A percentile compares a stretch with the other conserved stretches of the same genome.
phyloP scores from a whole-genome alignment of 2,888 invertebrate species.

The Tipula unca region DNA sequence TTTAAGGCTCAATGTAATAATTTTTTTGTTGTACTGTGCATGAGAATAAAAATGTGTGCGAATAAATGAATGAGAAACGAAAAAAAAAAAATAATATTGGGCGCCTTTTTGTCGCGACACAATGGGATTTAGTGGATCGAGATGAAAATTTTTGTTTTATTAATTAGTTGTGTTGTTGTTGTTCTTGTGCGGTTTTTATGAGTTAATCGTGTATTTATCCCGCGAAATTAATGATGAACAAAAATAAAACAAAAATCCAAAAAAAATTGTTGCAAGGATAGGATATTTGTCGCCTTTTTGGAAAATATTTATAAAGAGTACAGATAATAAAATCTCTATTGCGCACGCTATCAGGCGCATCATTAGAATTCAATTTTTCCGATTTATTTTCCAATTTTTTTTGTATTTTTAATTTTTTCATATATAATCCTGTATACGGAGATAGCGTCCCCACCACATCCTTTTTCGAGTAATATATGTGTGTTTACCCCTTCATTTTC shows the following conservation, averaged over 20 bases:
- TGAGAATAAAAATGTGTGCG: not conserved
- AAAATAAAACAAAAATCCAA: not conserved
- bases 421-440: not conserved
- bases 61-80: not conserved
- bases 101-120: slow-evolving; percentile 42
- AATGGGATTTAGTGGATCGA: slow-evolving; percentile 36
- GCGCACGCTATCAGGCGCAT: not conserved
- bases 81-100: slow-evolving; percentile 25
- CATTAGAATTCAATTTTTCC: slow-evolving; percentile 15
- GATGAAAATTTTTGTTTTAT: not conserved
- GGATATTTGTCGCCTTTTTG: not conserved
- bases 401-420: not conserved
- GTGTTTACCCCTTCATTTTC: not conserved
- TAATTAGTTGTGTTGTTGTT: not conserved
- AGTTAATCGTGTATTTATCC: not conserved
- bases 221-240: not conserved
- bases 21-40: not conserved
- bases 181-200: not conserved
- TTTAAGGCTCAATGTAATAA: not conserved
- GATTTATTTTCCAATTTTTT: not conserved
- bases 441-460: not conserved
- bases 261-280: not conserved
- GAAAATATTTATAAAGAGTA: not conserved
- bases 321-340: not conserved
- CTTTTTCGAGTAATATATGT: not conserved